These are phyloP conservation scores for Lichenostomus cassidix DNA, from an alignment of 2,113 vertebrate genomes.

Conservation along the genomic window DNA sequence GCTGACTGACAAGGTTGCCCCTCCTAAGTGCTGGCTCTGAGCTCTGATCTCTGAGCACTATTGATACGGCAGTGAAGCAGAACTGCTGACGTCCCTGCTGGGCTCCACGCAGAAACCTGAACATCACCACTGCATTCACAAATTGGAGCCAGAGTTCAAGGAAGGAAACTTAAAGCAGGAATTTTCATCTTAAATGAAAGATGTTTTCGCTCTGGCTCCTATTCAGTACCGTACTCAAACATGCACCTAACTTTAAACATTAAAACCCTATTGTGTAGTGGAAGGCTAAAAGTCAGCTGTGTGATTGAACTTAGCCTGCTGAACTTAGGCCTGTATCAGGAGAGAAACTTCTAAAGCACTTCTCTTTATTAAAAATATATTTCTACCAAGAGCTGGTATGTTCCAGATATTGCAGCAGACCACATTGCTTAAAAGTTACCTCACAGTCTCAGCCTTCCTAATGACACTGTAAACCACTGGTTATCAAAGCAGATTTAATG, in stretches of 20 bases:
- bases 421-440: neutral
- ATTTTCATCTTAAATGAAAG: constrained; percentile 26
- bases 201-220: neutral
- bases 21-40: constrained; percentile 33
- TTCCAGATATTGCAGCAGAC: neutral
- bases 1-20: constrained; percentile 62
- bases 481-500: neutral
- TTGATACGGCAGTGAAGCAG: constrained; percentile 54
- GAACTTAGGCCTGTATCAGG: neutral
- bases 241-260: neutral
- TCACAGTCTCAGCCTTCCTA: neutral
- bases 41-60: constrained; percentile 45
- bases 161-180: constrained; percentile 26
- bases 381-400: neutral
- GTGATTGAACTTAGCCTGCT: neutral
- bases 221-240: neutral
- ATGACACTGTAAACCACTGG: neutral
- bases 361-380: constrained; percentile 29
- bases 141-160: constrained; percentile 38
- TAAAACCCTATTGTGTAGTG: neutral
- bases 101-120: neutral
- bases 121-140: neutral
- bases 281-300: neutral
- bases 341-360: neutral
- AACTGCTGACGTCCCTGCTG: constrained; percentile 43